These are phyloP conservation scores for Allygus modestus DNA, from an alignment of 2,888 invertebrate species.

Conservation along the genomic window DNA sequence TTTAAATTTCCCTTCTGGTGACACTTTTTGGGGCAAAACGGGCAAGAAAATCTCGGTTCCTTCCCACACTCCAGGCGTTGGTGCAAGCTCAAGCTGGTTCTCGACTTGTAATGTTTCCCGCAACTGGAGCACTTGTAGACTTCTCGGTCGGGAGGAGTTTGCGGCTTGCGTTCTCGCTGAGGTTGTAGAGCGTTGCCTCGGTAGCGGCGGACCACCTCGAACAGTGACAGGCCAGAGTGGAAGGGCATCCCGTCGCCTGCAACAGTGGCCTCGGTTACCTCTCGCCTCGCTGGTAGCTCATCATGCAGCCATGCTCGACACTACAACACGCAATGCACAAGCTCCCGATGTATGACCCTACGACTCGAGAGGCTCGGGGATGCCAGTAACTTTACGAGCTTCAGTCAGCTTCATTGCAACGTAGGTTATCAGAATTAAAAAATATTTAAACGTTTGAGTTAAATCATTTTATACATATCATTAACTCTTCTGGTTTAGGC, in stretches of 20 bases:
- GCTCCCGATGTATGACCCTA: constrained; percentile 8
- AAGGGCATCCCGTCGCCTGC: constrained; percentile 38
- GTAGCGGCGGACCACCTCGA: constrained; percentile 43
- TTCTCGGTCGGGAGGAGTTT: constrained; percentile 65
- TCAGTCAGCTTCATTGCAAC: too few species aligned
- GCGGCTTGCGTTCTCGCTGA: constrained; percentile 43
- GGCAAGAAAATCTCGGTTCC: constrained; percentile 72
- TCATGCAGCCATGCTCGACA: constrained; percentile 27
- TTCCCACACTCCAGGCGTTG: constrained; percentile 72
- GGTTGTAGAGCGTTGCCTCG: background rate
- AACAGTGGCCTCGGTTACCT: constrained; percentile 43
- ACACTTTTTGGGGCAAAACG: constrained; percentile 71
- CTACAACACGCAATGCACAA: constrained; percentile 49
- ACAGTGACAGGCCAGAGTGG: constrained; percentile 52
- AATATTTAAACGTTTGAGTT: too few species aligned
- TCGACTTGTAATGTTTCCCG: constrained; percentile 70
- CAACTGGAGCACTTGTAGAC: constrained; percentile 69
- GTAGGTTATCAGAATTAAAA: too few species aligned
- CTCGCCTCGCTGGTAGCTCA: background rate
- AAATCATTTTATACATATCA: too few species aligned
- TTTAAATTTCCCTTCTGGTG: constrained; percentile 71
- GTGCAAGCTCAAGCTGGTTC: constrained; percentile 70
- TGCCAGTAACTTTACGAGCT: too few species aligned
- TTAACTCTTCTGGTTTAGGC: too few species aligned
- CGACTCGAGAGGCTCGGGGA: too few species aligned